Percentiles rank a stretch among this genome's conserved stretches.
Conservation (phyloP, 2,113 vertebrate genomes). For the Daubentonia madagascariensis region DNA sequence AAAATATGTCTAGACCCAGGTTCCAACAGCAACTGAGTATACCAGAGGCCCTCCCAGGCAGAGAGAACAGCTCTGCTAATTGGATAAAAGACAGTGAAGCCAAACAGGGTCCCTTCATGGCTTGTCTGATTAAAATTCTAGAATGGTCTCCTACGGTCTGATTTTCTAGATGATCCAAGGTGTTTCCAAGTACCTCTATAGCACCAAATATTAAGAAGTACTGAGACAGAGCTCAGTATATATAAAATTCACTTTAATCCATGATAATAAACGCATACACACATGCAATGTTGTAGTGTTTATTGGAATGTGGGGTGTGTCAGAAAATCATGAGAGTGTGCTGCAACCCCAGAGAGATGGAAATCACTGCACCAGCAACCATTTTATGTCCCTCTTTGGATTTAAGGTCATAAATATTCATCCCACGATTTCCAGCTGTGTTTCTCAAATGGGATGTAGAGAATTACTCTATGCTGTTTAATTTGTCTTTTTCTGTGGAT, state of each 20-base stretch:
- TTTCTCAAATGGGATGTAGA: background rate
- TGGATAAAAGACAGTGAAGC: background rate
- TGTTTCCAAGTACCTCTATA: background rate
- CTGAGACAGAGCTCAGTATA: background rate
- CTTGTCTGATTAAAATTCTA: background rate
- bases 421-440: slow-evolving; percentile 2
- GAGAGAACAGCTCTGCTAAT: background rate
- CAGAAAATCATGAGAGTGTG: background rate
- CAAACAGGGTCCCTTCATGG: background rate
- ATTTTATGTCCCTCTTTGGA: slow-evolving; percentile 11
- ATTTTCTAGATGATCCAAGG: background rate
- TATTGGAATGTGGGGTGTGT: background rate
- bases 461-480: background rate
- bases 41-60: background rate
- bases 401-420: background rate
- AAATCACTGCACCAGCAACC: background rate
- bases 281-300: background rate
- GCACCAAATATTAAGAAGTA: background rate
- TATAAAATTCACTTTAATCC: background rate
- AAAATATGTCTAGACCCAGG: background rate
- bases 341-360: background rate
- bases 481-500: background rate
- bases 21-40: background rate
- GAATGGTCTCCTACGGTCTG: background rate
- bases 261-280: background rate